Conservation (phyloP, 2,888 invertebrate species). For the Aspidapion aeneum region DNA sequence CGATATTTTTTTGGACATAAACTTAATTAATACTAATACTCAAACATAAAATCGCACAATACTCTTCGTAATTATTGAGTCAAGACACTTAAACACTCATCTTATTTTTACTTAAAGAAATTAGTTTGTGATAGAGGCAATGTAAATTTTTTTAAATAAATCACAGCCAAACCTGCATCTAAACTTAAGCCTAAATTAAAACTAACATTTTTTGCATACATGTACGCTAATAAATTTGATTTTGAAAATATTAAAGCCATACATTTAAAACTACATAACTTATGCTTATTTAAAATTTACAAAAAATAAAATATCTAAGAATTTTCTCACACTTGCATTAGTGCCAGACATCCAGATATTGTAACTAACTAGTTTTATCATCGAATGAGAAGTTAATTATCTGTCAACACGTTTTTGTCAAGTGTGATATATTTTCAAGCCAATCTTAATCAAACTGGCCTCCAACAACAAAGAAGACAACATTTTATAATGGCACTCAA, state of each 20-base stretch:
- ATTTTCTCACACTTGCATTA: too few species aligned
- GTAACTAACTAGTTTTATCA: too few species aligned
- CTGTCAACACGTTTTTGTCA: too few species aligned
- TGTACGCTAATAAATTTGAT: constrained; percentile 12
- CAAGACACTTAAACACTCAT: constrained; percentile 11
- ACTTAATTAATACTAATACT: background rate
- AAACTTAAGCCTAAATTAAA: constrained; percentile 17
- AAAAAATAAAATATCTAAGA: too few species aligned
- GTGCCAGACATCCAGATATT: too few species aligned
- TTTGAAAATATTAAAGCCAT: background rate
- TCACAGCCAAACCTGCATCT: constrained; percentile 41
- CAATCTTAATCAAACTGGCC: too few species aligned
- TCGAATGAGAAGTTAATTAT: too few species aligned
- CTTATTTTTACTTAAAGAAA: constrained; percentile 14
- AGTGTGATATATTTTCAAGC: too few species aligned
- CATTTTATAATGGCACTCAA: too few species aligned
- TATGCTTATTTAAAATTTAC: too few species aligned
- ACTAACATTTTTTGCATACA: constrained; percentile 3
- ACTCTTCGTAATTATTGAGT: background rate
- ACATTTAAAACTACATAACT: too few species aligned
- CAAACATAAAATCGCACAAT: constrained; percentile 3
- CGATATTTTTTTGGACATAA: background rate
- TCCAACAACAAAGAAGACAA: too few species aligned
- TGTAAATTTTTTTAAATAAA: constrained; percentile 25
- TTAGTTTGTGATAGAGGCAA: constrained; percentile 17